phyloP scores from a whole-genome alignment of 2,797 vertebrate species.

The Carduelis carduelis region DNA sequence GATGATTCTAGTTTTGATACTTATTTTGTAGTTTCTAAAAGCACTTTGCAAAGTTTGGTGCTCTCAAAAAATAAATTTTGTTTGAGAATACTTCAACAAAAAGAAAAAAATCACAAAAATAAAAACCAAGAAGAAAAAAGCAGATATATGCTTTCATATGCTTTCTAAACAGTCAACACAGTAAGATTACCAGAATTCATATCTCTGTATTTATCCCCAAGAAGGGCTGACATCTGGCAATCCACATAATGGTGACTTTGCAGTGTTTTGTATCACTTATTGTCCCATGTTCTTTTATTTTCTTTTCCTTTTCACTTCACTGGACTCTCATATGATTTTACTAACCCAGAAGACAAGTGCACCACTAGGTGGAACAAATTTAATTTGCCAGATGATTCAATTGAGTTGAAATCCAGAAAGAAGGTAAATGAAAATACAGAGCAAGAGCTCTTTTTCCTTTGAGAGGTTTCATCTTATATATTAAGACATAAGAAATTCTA shows the following conservation, averaged over 20 bases:
- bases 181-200: neutral
- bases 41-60: neutral
- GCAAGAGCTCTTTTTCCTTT: neutral
- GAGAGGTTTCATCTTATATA: neutral
- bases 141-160: neutral
- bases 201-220: neutral
- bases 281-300: neutral
- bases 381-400: neutral
- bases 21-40: neutral
- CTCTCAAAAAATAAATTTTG: neutral
- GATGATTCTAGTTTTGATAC: neutral
- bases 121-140: neutral
- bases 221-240: neutral
- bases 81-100: neutral
- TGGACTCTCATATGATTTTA: neutral
- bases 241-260: neutral
- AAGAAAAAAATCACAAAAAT: neutral
- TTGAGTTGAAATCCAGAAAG: neutral
- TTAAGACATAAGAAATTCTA: neutral
- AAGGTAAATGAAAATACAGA: neutral
- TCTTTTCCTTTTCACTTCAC: neutral
- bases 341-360: neutral
- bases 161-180: neutral
- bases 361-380: neutral
- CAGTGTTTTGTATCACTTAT: neutral